Percentiles rank a stretch among this genome's conserved stretches.
Conservation (phyloP, 2,113 vertebrate genomes). For the Anthoscopus minutus region DNA sequence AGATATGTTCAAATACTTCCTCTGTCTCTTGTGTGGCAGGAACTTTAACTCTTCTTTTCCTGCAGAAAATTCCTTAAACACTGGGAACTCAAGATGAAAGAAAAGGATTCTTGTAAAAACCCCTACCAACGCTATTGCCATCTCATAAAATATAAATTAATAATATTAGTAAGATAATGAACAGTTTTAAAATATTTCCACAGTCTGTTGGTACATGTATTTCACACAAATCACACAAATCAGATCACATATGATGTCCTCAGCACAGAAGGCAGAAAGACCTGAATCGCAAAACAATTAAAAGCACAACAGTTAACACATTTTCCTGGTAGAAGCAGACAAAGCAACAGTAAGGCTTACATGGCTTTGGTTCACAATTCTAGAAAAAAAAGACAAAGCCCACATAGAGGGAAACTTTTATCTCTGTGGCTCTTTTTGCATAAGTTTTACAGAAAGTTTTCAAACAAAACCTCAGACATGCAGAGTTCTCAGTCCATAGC, state of each 20-base stretch:
- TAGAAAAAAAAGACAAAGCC: not conserved
- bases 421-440: not conserved
- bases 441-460: not conserved
- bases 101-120: not conserved
- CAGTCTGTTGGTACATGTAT: fast-evolving
- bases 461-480: not conserved
- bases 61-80: not conserved
- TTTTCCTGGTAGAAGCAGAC: not conserved
- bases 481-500: not conserved
- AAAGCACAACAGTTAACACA: not conserved
- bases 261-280: not conserved
- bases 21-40: not conserved
- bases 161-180: not conserved
- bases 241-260: not conserved
- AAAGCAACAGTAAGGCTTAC: not conserved
- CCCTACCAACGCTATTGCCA: not conserved
- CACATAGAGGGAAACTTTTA: not conserved
- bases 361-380: not conserved
- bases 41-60: not conserved
- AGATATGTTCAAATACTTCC: not conserved
- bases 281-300: not conserved
- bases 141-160: not conserved
- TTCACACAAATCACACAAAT: not conserved
- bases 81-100: not conserved
- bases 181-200: not conserved